Evolutionary conservation across 2,113 vertebrate genomes (phyloP).

Genomic region (Melanocharis versteri): DNA sequence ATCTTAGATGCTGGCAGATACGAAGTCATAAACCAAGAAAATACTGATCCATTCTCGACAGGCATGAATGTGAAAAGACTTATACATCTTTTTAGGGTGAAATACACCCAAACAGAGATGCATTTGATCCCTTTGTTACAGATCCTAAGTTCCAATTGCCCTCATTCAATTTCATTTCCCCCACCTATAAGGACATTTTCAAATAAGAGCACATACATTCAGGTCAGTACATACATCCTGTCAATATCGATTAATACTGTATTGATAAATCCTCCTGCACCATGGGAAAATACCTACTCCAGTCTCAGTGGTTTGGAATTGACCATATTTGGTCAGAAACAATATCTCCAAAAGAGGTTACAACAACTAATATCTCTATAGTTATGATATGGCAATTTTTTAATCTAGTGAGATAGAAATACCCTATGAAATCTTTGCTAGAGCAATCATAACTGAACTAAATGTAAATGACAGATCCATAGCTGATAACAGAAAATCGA

Average conservation of each 20-base stretch:
- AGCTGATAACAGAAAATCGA: neutral
- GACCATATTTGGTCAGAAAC: neutral
- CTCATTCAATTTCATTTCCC: neutral
- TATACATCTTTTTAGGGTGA: neutral
- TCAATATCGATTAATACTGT: neutral
- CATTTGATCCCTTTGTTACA: neutral
- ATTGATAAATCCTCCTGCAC: neutral
- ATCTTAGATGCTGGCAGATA: neutral
- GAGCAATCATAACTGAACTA: neutral
- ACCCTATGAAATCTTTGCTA: neutral
- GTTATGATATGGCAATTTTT: neutral
- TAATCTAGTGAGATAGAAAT: neutral
- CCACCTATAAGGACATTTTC: neutral
- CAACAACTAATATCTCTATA: neutral
- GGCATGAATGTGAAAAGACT: neutral
- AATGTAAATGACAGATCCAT: neutral
- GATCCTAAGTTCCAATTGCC: neutral
- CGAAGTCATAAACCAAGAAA: neutral
- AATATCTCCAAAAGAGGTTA: neutral
- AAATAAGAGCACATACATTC: neutral
- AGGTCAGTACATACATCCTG: neutral
- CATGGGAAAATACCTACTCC: neutral
- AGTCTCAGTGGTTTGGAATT: neutral
- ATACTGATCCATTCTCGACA: neutral
- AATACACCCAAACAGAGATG: neutral